These are phyloP conservation scores for Bovichtus diacanthus DNA, from an alignment of 2,797 vertebrate species.

Conservation along the genomic window DNA sequence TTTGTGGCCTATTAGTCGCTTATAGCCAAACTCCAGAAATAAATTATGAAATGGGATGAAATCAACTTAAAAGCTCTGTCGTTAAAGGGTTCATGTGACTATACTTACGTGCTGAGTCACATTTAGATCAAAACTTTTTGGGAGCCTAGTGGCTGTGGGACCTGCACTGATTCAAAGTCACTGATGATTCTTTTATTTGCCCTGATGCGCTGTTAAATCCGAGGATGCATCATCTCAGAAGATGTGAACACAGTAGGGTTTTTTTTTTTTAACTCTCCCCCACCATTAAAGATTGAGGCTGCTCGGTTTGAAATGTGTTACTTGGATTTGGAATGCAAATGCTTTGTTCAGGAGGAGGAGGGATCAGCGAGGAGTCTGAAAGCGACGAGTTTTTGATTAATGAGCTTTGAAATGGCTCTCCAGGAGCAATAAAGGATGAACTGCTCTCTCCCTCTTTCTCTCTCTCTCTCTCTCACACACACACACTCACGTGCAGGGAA, in stretches of 20 bases:
- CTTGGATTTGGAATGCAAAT: slow-evolving; percentile 90
- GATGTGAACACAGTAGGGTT: slow-evolving; percentile 52
- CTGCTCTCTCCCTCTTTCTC: slow-evolving; percentile 75
- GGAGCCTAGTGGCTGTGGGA: slow-evolving; percentile 26
- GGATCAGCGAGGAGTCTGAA: slow-evolving; percentile 90
- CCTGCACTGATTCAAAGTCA: slow-evolving; percentile 40
- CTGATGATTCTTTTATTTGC: slow-evolving; percentile 59
- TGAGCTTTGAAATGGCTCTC: slow-evolving; percentile 93
- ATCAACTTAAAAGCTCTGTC: slow-evolving; percentile 17
- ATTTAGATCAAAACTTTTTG: slow-evolving; percentile 34
- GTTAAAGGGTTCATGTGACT: neutral
- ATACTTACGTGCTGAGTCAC: neutral
- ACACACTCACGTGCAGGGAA: neutral
- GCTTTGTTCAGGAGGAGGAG: slow-evolving; percentile 89
- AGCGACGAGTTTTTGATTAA: slow-evolving; percentile 94
- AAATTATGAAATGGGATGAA: slow-evolving; percentile 8
- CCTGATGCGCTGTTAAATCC: slow-evolving; percentile 68
- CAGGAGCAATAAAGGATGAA: slow-evolving; percentile 88
- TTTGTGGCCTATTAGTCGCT: slow-evolving; percentile 56
- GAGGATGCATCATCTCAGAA: slow-evolving; percentile 65
- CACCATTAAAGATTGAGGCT: slow-evolving; percentile 76
- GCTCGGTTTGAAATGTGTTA: slow-evolving; percentile 88
- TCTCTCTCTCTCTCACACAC: slow-evolving; percentile 32
- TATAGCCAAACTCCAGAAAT: slow-evolving; percentile 29
- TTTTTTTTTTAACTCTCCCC: slow-evolving; percentile 28